Evolutionary conservation across 2,113 vertebrate genomes (phyloP), one percentile per base, ranked within the genome.

Genomic region (Acrocephalus arundinaceus): DNA sequence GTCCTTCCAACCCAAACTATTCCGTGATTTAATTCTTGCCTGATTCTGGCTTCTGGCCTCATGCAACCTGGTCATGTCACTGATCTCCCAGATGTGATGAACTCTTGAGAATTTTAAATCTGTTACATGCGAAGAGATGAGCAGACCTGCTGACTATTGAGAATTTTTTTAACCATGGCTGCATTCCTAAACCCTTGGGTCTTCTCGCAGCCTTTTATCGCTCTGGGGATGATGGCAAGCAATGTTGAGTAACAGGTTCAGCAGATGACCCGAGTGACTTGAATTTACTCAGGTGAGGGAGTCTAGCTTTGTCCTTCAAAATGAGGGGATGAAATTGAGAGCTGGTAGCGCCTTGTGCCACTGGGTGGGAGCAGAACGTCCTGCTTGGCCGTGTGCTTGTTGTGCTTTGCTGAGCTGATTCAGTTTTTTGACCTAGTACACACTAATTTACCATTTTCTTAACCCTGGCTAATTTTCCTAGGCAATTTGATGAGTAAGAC

Each of bases 361-460:
- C 41, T 58, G 25, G 13, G 19, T 86, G 46, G 24, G 51, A 25
- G 20, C 18, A 39, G 49, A 45, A 61, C 49, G 16, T 86, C 33
- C 45, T 83, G 18, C 82, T 75, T 57, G 39, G 41, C 58, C 1
- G 0, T 5, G n/a, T 2, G 0, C 37, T 87, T 46, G 33, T 45
- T 57, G 55, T 51, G 14, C 30, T 84, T 86, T 41, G 21, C 57
- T 45, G 81, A 55, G 46, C 37, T 37, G 17, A 49, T 79, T 41
- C 37, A 63, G 22, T 43, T 46, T 62, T 85, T 51, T 1, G 3
- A 9, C 19, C 75, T 30, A 54, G 22, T 45, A 58, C 20, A 10
- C 1, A 0, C 48, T 27, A 46, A 8, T 91, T 72, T 59, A 45
- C 20, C 9, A 4, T 70, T 68, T 52, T 62, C 43, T 74, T 75